Percentiles rank a stretch among this genome's conserved stretches.
Conservation (phyloP, 2,113 vertebrate genomes). For the Chunga burmeisteri region DNA sequence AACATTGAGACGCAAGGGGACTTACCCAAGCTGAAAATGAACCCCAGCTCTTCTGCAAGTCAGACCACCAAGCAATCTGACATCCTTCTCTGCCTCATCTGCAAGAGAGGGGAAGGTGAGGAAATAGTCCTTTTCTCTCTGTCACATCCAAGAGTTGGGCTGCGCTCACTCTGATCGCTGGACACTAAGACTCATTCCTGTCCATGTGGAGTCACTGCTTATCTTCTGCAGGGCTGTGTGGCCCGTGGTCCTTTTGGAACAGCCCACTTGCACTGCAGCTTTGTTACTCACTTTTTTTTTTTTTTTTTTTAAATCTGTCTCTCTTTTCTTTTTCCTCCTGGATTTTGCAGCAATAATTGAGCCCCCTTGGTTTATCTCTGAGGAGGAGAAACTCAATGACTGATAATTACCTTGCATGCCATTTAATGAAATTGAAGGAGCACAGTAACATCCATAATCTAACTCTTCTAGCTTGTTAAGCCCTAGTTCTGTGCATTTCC, state of each 20-base stretch:
- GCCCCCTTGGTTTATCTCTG: not conserved
- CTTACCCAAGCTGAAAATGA: not conserved
- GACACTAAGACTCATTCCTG: not conserved
- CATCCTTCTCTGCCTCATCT: not conserved
- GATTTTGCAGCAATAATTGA: not conserved
- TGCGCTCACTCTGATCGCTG: not conserved
- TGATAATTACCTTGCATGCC: conserved; percentile 15
- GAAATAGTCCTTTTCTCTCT: not conserved
- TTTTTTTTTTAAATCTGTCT: not conserved
- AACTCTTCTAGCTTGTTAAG: conserved; percentile 35
- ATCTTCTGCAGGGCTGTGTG: not conserved
- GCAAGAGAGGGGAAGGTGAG: not conserved
- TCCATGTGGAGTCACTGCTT: not conserved
- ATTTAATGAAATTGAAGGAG: conserved; percentile 34
- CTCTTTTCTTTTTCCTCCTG: not conserved
- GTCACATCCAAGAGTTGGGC: not conserved
- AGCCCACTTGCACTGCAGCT: not conserved
- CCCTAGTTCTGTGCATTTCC: not conserved
- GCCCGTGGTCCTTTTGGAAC: not conserved
- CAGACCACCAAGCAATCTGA: not conserved
- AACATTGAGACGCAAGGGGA: not conserved
- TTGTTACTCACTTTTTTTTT: not conserved
- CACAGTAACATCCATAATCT: conserved; percentile 16
- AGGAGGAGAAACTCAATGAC: not conserved
- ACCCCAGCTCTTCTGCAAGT: not conserved